Evolutionary conservation across 2,888 invertebrate species (phyloP).

Genomic region (Microplitis manilae): DNA sequence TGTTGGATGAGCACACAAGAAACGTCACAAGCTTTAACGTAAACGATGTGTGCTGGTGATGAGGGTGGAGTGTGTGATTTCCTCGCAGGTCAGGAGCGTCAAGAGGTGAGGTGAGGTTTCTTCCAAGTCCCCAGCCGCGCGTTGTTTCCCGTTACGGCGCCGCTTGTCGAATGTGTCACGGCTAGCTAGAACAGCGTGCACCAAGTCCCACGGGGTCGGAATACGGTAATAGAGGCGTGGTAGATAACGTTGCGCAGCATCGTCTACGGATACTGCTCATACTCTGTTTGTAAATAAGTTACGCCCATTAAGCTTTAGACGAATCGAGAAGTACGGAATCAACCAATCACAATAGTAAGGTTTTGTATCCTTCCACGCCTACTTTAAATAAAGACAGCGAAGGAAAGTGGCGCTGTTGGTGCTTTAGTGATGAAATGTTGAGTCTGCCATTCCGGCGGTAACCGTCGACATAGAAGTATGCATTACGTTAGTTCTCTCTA

Average conservation of each 20-base stretch:
- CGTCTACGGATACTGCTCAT: constrained; percentile 45
- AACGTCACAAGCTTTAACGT: constrained; percentile 27
- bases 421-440: constrained; percentile 58
- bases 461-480: constrained; percentile 55
- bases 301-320: constrained; percentile 46
- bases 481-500: constrained; percentile 5
- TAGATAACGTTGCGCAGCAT: constrained; percentile 48
- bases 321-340: constrained; percentile 47
- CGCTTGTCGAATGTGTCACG: constrained; percentile 72
- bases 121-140: constrained; percentile 70
- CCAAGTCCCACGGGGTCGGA: constrained; percentile 68
- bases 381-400: constrained; percentile 33
- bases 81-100: constrained; percentile 47
- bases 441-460: constrained; percentile 62
- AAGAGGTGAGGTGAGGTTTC: constrained; percentile 49
- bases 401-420: constrained; percentile 66
- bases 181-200: constrained; percentile 67
- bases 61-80: constrained; percentile 40
- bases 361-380: constrained; percentile 46
- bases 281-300: constrained; percentile 45
- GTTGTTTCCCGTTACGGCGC: constrained; percentile 72
- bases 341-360: constrained; percentile 29
- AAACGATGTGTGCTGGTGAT: constrained; percentile 29
- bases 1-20: neutral
- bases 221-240: constrained; percentile 50